Base-by-base conservation (phyloP, 1,140 invertebrate genomes). In the Amyelois transitella region DNA sequence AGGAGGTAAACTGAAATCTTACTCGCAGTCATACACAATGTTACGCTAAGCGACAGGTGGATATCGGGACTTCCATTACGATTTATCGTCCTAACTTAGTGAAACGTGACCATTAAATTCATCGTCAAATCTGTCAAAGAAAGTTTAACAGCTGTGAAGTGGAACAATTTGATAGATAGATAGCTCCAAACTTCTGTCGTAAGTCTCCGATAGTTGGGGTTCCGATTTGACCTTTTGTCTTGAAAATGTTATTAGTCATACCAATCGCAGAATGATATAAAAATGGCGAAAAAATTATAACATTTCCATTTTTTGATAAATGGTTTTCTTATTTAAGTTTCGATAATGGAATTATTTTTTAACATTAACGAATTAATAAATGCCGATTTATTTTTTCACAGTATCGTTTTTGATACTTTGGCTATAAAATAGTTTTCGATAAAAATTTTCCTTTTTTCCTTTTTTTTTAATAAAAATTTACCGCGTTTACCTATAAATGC, bases 51-150 rank as follows among this genome's bases (percentile, higher is more conserved):
- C 51, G 51, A 44, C 51, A 53, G 51, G 38, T 53, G 51, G 43
- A 44, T 44, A 43, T 19, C 22, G 12, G 21, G 38, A 44, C 32
- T 45, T 53, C 14, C 21, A 44, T 18, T 4, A 22, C 7, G 53
- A 55, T 55, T 55, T 55, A 55, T 55, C 32, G 43, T 18, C 7
- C 25, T 6, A 55, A 55, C 25, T 55, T 38, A 43, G 18, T 44
- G n/a, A 28, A 43, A 47, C 45, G 47, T 55, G 51, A 53, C 51
- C 51, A 53, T 49, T 43, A 49, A 28, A 17, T 50, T 45, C 21
- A 24, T 47, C 53, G 45, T 55, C 53, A 49, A 55, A 55, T 49
- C 45, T 50, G 44, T 21, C 53, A 55, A 55, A 50, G 45, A 22
- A 55, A 49, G 25, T 55, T 55, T 17, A 43, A 44, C 51, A 43